Evolutionary conservation across 1,140 invertebrate genomes (phyloP).

Genomic region (Ceratina calcarata): DNA sequence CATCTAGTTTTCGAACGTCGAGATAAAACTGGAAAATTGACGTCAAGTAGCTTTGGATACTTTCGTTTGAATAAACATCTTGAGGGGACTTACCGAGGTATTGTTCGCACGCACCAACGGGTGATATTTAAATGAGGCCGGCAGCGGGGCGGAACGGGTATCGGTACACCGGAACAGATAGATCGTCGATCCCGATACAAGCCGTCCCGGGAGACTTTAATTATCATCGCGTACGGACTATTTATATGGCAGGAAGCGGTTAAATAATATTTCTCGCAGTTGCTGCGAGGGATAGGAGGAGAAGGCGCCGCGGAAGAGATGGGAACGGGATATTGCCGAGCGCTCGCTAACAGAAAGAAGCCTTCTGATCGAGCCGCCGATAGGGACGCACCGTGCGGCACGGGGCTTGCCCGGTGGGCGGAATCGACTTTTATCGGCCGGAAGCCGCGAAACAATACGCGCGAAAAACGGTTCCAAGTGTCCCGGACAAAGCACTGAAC

Average conservation of each 20-base stretch:
- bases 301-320: conserved; percentile 54
- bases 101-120: conserved; percentile 38
- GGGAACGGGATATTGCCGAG: conserved; percentile 71
- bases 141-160: not conserved
- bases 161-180: conserved; percentile 61
- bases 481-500: no score
- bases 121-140: conserved; percentile 39
- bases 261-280: conserved; percentile 79
- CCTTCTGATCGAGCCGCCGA: conserved; percentile 73
- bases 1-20: no score
- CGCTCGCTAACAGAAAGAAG: conserved; percentile 69
- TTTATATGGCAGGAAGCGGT: conserved; percentile 81
- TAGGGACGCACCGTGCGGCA: conserved; percentile 55
- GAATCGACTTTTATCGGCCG: conserved; percentile 75
- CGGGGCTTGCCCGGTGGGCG: conserved; percentile 66
- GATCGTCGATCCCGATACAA: conserved; percentile 66
- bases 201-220: conserved; percentile 73
- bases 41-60: no score
- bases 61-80: no score
- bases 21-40: no score
- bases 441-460: conserved; percentile 78
- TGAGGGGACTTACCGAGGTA: conserved; percentile 16
- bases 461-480: conserved; percentile 60
- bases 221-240: conserved; percentile 79
- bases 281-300: conserved; percentile 32